Percentiles rank a stretch among this genome's conserved stretches.
These are phyloP conservation scores for Plutomurus gul DNA, from an alignment of 1,140 invertebrate species.

Conservation along the genomic window DNA sequence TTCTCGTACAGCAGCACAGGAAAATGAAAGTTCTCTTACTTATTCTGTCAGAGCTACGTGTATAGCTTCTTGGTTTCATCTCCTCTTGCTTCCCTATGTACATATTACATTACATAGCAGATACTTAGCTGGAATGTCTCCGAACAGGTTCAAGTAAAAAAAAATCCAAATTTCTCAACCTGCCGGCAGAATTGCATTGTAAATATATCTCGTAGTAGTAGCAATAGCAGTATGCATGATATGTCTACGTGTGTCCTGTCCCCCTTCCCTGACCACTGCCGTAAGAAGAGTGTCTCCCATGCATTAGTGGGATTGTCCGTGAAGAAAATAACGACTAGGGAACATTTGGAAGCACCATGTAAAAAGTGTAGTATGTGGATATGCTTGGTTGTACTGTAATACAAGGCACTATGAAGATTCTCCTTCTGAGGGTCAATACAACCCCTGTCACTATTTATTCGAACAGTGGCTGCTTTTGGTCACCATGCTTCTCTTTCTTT, in stretches of 20 bases:
- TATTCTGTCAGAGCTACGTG: too few species aligned
- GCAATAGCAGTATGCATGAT: not conserved
- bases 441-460: too few species aligned
- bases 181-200: not conserved
- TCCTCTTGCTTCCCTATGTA: not conserved
- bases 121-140: not conserved
- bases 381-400: too few species aligned
- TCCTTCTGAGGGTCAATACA: too few species aligned
- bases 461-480: too few species aligned
- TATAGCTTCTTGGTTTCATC: not conserved
- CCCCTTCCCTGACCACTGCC: too few species aligned
- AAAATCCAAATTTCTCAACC: not conserved
- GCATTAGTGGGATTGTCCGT: slow-evolving; percentile 41
- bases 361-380: not conserved
- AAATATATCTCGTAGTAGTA: not conserved
- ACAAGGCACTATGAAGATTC: too few species aligned
- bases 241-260: not conserved
- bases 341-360: not conserved
- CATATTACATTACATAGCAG: not conserved
- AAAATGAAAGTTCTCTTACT: too few species aligned
- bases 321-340: not conserved
- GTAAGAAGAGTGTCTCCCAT: too few species aligned
- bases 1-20: not conserved
- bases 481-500: too few species aligned
- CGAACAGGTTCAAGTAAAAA: not conserved